Conservation (phyloP, 2,888 invertebrate species). For the Agrochola circellaris region DNA sequence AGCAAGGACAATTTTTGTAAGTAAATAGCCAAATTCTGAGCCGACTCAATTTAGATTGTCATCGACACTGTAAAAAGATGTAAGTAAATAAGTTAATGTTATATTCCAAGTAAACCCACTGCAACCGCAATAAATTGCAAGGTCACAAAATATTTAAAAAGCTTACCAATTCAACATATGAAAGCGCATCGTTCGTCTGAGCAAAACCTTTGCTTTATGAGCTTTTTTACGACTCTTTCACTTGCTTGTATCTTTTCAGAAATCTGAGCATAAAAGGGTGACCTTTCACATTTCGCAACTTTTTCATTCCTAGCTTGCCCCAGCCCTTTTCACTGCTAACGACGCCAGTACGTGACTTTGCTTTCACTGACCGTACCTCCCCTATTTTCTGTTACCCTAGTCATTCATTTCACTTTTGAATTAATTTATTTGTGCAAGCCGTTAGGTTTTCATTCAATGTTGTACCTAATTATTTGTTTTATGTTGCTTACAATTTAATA, state of each 20-base stretch:
- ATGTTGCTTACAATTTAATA: constrained; percentile 15
- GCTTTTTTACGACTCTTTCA: constrained; percentile 22
- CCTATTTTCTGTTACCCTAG: constrained; percentile 17
- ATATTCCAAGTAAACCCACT: not conserved
- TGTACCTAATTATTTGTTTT: not conserved
- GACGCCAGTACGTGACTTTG: constrained; percentile 48
- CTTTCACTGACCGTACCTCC: constrained; percentile 19
- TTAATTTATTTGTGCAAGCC: constrained; percentile 12
- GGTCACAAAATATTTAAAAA: constrained; percentile 7
- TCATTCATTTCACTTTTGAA: not conserved
- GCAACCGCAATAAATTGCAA: not conserved
- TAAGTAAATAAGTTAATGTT: not conserved
- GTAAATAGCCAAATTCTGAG: not conserved
- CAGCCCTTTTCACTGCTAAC: constrained; percentile 35
- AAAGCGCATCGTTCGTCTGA: constrained; percentile 1
- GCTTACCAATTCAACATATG: not conserved
- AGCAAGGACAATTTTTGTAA: not conserved
- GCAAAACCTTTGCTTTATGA: constrained; percentile 5
- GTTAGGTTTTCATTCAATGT: not conserved
- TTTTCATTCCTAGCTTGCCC: constrained; percentile 7
- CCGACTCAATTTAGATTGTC: not conserved
- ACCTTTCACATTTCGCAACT: constrained; percentile 45
- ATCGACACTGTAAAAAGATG: not conserved
- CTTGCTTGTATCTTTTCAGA: constrained; percentile 35
- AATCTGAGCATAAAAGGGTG: constrained; percentile 29